Evolutionary conservation across 23 tunicate species (phyloP).

Genomic region (Oikopleura albicans): DNA sequence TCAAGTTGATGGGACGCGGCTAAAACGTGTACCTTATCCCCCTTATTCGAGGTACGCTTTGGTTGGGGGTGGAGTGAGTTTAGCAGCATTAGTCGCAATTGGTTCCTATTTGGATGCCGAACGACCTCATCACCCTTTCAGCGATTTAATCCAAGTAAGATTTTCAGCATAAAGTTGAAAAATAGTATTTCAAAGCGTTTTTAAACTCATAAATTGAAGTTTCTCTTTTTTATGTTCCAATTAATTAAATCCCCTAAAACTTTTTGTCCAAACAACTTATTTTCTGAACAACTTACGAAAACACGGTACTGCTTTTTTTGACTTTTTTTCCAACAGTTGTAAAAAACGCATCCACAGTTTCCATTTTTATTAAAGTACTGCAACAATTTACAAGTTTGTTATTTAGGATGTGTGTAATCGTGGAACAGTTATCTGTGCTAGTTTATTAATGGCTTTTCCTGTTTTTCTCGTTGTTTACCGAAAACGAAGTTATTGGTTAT

Average conservation of each 20-base stretch:
- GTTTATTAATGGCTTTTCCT: neutral
- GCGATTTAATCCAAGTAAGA: neutral
- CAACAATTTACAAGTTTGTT: neutral
- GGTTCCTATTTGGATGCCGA: neutral
- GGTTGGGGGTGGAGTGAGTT: neutral
- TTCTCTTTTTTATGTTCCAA: no score
- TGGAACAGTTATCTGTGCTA: neutral
- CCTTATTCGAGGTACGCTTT: neutral
- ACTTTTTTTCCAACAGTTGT: no score
- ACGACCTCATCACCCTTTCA: neutral
- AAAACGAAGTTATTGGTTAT: neutral
- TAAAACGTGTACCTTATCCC: neutral
- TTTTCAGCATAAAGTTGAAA: neutral
- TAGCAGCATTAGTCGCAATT: neutral
- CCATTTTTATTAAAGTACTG: no score
- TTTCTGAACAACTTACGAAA: no score
- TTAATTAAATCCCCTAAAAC: no score
- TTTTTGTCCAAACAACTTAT: no score
- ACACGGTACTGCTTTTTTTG: no score
- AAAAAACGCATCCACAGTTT: no score
- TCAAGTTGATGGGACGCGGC: neutral
- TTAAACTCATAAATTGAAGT: no score
- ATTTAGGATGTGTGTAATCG: neutral
- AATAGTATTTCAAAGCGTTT: no score
- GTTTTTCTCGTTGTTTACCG: neutral